Percentiles rank a stretch among this genome's conserved stretches.
These are phyloP conservation scores for Chrysodeixis includens DNA, from an alignment of 2,888 invertebrate genomes.

Conservation along the genomic window DNA sequence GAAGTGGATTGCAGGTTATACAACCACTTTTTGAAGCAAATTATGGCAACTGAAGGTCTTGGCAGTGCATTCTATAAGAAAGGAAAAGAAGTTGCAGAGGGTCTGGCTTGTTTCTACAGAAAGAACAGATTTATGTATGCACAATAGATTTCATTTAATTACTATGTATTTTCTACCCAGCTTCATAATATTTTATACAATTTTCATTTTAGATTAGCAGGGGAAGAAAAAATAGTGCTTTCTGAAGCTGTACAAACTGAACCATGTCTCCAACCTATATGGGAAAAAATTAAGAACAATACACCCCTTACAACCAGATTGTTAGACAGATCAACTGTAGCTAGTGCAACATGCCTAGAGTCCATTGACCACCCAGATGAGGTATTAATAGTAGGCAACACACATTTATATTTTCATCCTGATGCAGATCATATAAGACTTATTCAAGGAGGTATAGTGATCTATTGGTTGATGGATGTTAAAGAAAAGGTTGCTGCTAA, in stretches of 20 bases:
- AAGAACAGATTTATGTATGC: conserved; percentile 91
- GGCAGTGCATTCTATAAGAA: conserved; percentile 92
- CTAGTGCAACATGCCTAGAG: conserved; percentile 90
- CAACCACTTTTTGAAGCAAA: conserved; percentile 90
- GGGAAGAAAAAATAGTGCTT: conserved; percentile 88
- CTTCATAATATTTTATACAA: neutral
- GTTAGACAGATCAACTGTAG: conserved; percentile 91
- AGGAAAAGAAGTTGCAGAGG: conserved; percentile 93
- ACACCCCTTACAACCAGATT: conserved; percentile 89
- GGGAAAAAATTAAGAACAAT: conserved; percentile 90
- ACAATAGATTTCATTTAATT: neutral
- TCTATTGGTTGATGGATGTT: conserved; percentile 91
- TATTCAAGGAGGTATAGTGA: conserved; percentile 93
- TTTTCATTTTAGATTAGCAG: conserved; percentile 80
- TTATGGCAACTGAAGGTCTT: conserved; percentile 88
- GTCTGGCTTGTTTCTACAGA: conserved; percentile 94
- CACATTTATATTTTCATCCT: conserved; percentile 98
- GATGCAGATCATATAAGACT: conserved; percentile 96
- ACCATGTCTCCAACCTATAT: conserved; percentile 88
- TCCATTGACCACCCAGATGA: conserved; percentile 88
- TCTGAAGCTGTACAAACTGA: conserved; percentile 89
- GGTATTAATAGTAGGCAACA: conserved; percentile 93
- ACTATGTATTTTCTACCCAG: neutral
- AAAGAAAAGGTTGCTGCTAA: conserved; percentile 74
- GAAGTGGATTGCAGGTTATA: conserved; percentile 96